phyloP scores from a whole-genome alignment of 2,113 vertebrate genomes.

The Tachuris rubrigastra region DNA sequence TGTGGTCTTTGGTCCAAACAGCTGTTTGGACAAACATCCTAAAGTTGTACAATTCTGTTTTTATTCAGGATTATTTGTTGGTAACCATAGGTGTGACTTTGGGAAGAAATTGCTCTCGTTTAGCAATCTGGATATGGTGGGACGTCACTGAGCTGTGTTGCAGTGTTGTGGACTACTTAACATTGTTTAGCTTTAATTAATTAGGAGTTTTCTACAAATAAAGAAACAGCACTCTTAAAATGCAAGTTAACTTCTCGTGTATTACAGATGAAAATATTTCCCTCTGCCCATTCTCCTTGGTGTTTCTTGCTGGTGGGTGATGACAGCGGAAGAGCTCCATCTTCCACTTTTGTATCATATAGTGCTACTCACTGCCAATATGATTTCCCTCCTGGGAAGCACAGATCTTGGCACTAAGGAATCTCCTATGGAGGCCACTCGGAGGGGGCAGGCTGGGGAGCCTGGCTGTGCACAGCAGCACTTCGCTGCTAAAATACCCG shows the following conservation, averaged over 20 bases:
- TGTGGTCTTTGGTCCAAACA: neutral
- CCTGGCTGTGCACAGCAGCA: neutral
- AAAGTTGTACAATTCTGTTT: neutral
- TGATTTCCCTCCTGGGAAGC: neutral
- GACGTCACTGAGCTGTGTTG: neutral
- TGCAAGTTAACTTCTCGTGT: neutral
- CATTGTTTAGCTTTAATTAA: neutral
- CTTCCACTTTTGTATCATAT: neutral
- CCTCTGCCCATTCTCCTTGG: neutral
- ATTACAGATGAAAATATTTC: neutral
- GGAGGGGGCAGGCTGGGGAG: neutral
- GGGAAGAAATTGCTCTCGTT: neutral
- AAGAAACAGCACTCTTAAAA: neutral
- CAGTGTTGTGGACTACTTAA: neutral
- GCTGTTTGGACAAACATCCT: neutral
- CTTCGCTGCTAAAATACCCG: accelerated
- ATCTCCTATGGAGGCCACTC: neutral
- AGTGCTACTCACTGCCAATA: neutral
- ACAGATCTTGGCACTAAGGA: neutral
- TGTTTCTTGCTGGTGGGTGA: neutral
- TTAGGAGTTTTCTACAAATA: neutral
- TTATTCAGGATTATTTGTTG: neutral
- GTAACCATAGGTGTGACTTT: neutral
- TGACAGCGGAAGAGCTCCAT: neutral
- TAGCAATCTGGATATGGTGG: neutral